phyloP scores from a whole-genome alignment of 2,888 invertebrate species.

The Torymus texanus region DNA sequence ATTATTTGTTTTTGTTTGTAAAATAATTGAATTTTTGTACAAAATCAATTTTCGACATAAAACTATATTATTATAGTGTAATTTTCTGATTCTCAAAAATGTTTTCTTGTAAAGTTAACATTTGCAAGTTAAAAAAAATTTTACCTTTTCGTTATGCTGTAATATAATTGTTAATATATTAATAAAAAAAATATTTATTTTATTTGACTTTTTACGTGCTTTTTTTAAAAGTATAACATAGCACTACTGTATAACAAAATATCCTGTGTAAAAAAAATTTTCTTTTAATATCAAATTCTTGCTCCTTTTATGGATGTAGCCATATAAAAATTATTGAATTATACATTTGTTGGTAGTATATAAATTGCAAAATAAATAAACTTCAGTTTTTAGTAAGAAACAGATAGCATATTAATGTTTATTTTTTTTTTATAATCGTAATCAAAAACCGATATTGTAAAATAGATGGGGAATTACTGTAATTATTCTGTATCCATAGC shows the following conservation, averaged over 20 bases:
- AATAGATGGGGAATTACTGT: conserved; percentile 48
- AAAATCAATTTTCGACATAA: neutral
- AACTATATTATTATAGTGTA: no score
- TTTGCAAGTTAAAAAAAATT: neutral
- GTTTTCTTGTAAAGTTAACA: neutral
- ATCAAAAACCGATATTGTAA: conserved; percentile 54
- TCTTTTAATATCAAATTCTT: conserved; percentile 18
- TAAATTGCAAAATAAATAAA: conserved; percentile 42
- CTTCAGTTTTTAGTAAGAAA: conserved; percentile 44
- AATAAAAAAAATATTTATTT: no score
- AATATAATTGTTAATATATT: conserved; percentile 37
- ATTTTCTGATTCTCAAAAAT: no score
- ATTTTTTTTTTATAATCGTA: conserved; percentile 55
- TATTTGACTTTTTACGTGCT: neutral
- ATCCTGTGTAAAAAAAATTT: conserved; percentile 12
- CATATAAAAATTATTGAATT: conserved; percentile 2
- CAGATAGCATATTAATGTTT: conserved; percentile 44
- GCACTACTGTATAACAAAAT: conserved; percentile 8
- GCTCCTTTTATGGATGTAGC: conserved; percentile 1
- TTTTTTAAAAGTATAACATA: conserved; percentile 8
- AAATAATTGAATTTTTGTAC: neutral
- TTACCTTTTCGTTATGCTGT: neutral
- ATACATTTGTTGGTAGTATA: conserved; percentile 31
- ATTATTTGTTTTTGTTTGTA: conserved; percentile 12
- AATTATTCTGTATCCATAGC: conserved; percentile 75